A percentile compares a stretch with the other conserved stretches of the same genome.
These are phyloP conservation scores for Hylaeus volcanicus DNA, from an alignment of 1,140 invertebrate genomes.

Conservation along the genomic window DNA sequence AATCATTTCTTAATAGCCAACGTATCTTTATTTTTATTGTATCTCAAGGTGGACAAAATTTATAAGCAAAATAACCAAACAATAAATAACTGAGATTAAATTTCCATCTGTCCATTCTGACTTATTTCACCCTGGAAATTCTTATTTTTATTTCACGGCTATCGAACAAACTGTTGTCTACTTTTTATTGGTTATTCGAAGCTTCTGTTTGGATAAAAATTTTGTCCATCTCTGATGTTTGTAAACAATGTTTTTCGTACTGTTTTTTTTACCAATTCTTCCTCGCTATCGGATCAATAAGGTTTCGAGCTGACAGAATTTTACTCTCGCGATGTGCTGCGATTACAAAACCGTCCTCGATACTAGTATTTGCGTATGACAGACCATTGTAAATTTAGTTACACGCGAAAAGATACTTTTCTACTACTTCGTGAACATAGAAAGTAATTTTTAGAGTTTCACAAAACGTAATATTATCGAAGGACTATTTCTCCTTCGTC, in stretches of 20 bases:
- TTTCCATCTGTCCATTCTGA: no score
- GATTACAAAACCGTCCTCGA: slow-evolving; percentile 36
- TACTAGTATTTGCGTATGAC: slow-evolving; percentile 5
- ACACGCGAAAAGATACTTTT: not conserved
- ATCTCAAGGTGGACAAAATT: no score
- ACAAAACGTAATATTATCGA: no score
- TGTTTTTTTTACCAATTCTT: not conserved
- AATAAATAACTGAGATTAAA: no score
- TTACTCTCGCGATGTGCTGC: not conserved
- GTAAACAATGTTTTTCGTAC: not conserved
- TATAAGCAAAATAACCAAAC: no score
- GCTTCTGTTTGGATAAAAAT: no score
- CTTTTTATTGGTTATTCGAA: no score
- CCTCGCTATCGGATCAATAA: not conserved
- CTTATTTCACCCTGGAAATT: no score
- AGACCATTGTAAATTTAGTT: not conserved
- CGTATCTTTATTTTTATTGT: not conserved
- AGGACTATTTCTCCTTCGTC: no score
- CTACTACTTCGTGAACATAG: not conserved
- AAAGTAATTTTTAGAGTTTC: not conserved
- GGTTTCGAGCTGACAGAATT: not conserved
- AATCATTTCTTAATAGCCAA: not conserved
- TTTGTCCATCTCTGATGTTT: not conserved
- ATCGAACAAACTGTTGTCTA: no score
- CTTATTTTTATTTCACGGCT: no score